Evolutionary conservation across 1,140 invertebrate genomes (phyloP), one percentile per base, ranked within the genome.

Genomic region (Lucilia cuprina): DNA sequence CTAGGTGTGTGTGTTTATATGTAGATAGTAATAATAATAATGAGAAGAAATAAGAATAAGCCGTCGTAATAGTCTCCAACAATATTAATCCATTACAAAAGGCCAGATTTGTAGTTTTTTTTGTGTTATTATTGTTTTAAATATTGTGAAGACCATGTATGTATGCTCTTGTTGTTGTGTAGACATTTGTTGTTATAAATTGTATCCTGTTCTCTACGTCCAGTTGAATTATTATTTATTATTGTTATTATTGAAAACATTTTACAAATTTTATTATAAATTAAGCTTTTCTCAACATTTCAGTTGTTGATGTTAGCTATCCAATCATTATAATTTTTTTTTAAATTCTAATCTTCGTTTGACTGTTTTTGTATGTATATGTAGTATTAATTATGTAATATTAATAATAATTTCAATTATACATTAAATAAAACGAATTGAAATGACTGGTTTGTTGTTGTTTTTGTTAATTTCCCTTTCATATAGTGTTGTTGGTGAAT

Each of bases 1-100:
- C 88, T 87, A 82, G 70, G 47, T 84, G 65, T 82, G 84, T 80
- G 47, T 84, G 65, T 82, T 80, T 80, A 82, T 82, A 65, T 82
- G 65, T 47, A 84, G 19, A 25, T 80, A n/a, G n/a, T n/a, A 47
- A 41, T 41, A 77, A 77, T 35, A 41, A 41, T 77, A 2, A 77
- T 34, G 74, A 41, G 14, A 80, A 49, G 10, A 78, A 41, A 78
- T n/a, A 41, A 78, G 35, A 78, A 78, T 60, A 14, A 60, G 14
- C 55, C 14, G 7, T 60, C 7, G n/a, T 14, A 60, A 60, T 60
- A 60, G 55, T 21, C 65, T 70, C n/a, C 21, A 60, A 1, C 1
- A 30, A 30, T 30, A 30, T 19, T 25, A 21, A 70, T 70, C 65
- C 65, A 70, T 70, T 55, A 70, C n/a, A 70, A 70, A 70, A 70